Percentiles rank a stretch among this genome's conserved stretches.
Evolutionary conservation across 30 jellyfish, hydroid and myxozoan genomes (phyloP).

Genomic region (Morbakka virulenta): DNA sequence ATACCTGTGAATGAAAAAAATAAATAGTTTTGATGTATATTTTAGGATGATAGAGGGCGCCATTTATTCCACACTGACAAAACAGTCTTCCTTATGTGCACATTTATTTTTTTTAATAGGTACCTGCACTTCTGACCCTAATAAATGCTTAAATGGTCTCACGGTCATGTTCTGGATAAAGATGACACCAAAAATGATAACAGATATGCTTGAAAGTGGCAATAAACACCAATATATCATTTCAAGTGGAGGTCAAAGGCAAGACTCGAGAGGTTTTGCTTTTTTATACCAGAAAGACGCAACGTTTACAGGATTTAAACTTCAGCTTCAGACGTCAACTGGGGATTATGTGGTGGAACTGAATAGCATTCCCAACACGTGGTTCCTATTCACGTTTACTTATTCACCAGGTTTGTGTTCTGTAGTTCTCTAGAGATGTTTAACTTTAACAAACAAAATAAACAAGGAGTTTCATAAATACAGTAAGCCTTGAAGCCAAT

Average conservation of each 20-base stretch:
- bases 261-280: constrained; percentile 93
- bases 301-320: constrained; percentile 69
- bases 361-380: constrained; percentile 52
- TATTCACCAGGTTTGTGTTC: constrained; percentile 44
- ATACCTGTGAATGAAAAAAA: too few species aligned
- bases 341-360: constrained; percentile 74
- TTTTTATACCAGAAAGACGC: constrained; percentile 84
- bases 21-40: too few species aligned
- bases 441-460: not conserved
- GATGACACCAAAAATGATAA: constrained; percentile 54
- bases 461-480: not conserved
- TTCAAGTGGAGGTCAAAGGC: constrained; percentile 93
- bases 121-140: constrained; percentile 79
- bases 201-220: constrained; percentile 39
- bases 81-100: not conserved
- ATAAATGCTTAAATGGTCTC: constrained; percentile 62
- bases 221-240: constrained; percentile 66
- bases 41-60: too few species aligned
- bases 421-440: not conserved
- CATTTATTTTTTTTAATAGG: constrained; percentile 35
- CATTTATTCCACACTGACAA: too few species aligned
- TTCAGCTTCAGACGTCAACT: constrained; percentile 79
- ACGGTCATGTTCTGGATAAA: constrained; percentile 81
- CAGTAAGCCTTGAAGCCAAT: too few species aligned
- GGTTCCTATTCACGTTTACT: constrained; percentile 83